These are phyloP conservation scores for Amblyjoppa proteus DNA, from an alignment of 2,888 invertebrate species.

Conservation along the genomic window DNA sequence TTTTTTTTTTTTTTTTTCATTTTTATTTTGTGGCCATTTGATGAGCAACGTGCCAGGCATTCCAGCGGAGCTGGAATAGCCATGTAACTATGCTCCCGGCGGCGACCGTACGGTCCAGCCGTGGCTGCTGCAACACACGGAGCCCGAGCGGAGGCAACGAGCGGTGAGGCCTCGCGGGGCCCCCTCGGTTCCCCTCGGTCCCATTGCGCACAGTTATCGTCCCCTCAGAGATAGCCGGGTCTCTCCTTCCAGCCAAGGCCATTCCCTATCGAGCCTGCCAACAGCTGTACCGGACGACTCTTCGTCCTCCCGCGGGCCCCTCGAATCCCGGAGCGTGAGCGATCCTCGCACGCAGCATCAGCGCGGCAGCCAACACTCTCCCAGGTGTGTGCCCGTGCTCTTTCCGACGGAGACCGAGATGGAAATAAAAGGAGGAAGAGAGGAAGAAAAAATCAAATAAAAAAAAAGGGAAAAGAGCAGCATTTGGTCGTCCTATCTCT, in stretches of 20 bases:
- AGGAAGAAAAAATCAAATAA: slow-evolving; percentile 13
- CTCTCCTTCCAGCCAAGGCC: slow-evolving; percentile 11
- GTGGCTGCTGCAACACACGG: background rate
- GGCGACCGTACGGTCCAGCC: slow-evolving; percentile 42
- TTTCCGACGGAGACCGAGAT: background rate
- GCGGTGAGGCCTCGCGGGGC: background rate
- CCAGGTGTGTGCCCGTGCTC: slow-evolving; percentile 48
- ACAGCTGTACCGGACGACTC: slow-evolving; percentile 1
- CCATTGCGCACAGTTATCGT: slow-evolving; percentile 17
- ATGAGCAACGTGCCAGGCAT: slow-evolving; percentile 84
- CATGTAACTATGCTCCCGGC: slow-evolving; percentile 70
- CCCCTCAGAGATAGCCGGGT: background rate
- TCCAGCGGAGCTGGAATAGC: slow-evolving; percentile 80
- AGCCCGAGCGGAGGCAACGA: background rate
- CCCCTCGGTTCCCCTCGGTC: background rate
- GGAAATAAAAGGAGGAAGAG: background rate
- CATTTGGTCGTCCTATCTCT: slow-evolving; percentile 16
- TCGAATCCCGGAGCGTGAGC: slow-evolving; percentile 34
- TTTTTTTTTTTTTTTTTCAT: slow-evolving; percentile 71
- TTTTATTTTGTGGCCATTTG: slow-evolving; percentile 83
- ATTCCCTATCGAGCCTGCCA: slow-evolving; percentile 6
- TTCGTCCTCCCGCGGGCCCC: background rate
- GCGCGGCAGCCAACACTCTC: slow-evolving; percentile 33
- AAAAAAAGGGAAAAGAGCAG: slow-evolving; percentile 20
- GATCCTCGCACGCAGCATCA: slow-evolving; percentile 51